Base-by-base conservation (phyloP, 2,888 invertebrate species). In the Pomacea canaliculata region DNA sequence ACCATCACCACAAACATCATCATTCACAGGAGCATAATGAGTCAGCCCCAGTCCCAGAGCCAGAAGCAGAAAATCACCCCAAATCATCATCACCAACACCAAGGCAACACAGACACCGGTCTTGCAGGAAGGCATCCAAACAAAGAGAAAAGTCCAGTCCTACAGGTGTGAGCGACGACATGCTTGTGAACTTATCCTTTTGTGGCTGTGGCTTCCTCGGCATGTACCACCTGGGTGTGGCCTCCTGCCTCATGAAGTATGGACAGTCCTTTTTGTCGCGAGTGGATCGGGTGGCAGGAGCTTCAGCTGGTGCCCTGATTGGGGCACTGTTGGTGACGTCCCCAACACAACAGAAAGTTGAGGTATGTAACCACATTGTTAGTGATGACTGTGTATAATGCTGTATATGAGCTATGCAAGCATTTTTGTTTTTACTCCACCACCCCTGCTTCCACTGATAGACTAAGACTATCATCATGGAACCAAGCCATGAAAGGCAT, bases 191-290 rank as follows among this genome's bases (percentile, higher is more conserved):
- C 76, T 82, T 99, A 88, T 98, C 98, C 82, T 98, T 99, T 91
- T 97, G 98, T 91, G 99, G 99, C 84, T 98, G 99, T 92, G 99
- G 99, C 81, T 99, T 99, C 92, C 93, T 99, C 86, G 98, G 99
- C 85, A 97, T 99, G 87, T 99, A 99, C 92, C 99, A 99, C 92
- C 96, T 98, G 83, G 99, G 99, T 83, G 99, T 98, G 78, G 97
- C 97, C 18, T 96, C 96, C 81, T 98, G 98, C 91, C 95, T 99
- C 90, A 95, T 96, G 89, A 96, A 97, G 92, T 97, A 97, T 92
- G 97, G 97, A n/a, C 96, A 96, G 37, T 95, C 96, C 91, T 92
- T 97, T 83, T 91, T 89, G 60, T 76, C 79, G 5, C 80, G 81
- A 37, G 79, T 89, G 49, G 79, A 86, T 19, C 82, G 82, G 51